Conservation (phyloP, 2,113 vertebrate species). For the Tragulus kanchil region DNA sequence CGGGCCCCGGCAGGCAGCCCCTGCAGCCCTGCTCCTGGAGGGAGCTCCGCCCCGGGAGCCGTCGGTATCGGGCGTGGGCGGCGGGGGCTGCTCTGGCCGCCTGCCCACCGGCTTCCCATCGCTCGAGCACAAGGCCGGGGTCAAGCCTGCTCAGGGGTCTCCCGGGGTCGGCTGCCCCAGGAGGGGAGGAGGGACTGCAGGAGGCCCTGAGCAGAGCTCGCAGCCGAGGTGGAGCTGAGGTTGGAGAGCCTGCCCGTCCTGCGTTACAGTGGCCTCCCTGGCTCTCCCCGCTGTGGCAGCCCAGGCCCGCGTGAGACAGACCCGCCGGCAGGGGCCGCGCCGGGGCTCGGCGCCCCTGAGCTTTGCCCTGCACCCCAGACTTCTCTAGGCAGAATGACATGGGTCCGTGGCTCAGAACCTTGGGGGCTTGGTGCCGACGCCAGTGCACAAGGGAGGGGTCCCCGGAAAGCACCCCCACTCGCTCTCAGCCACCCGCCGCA, state of each 20-base stretch:
- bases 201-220: fast-evolving
- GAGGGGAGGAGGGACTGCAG: background rate
- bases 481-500: too few species aligned
- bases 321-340: background rate
- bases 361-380: fast-evolving
- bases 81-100: background rate
- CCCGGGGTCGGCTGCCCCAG: background rate
- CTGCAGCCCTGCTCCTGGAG: background rate
- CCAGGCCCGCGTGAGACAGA: background rate
- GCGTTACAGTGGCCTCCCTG: background rate
- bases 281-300: background rate
- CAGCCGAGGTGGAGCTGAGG: background rate
- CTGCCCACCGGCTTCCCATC: background rate
- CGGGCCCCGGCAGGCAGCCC: background rate
- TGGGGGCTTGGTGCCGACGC: fast-evolving
- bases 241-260: fast-evolving
- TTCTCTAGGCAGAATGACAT: background rate
- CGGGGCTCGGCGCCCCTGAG: fast-evolving
- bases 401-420: background rate
- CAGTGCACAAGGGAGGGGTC: background rate
- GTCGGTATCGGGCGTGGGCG: fast-evolving
- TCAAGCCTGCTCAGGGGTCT: background rate
- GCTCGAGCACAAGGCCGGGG: background rate
- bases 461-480: background rate
- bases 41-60: too few species aligned